phyloP scores from a whole-genome alignment of 2,113 vertebrate genomes.

The human region GRCh38 chr9:71912001-71912500 shows the following conservation, averaged over 20 bases:
- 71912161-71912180: not conserved
- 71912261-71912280: not conserved
- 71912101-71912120: not conserved
- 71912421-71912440: not conserved
- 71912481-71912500: too few species aligned
- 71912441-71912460: not conserved
- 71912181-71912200: not conserved
- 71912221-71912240: not conserved
- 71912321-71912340: slow-evolving; percentile 9
- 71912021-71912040: slow-evolving; percentile 10
- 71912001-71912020: slow-evolving; percentile 18
- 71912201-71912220: not conserved
- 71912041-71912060: not conserved
- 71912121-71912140: not conserved
- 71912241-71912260: not conserved
- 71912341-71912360: not conserved
- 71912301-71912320: not conserved
- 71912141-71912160: not conserved
- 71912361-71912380: not conserved
- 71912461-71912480: too few species aligned
- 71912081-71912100: not conserved
- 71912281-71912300: not conserved
- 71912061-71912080: not conserved
- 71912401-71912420: not conserved
- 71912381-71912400: not conserved